These are phyloP conservation scores for Eumeta japonica DNA, from an alignment of 1,140 invertebrate genomes.

Conservation along the genomic window DNA sequence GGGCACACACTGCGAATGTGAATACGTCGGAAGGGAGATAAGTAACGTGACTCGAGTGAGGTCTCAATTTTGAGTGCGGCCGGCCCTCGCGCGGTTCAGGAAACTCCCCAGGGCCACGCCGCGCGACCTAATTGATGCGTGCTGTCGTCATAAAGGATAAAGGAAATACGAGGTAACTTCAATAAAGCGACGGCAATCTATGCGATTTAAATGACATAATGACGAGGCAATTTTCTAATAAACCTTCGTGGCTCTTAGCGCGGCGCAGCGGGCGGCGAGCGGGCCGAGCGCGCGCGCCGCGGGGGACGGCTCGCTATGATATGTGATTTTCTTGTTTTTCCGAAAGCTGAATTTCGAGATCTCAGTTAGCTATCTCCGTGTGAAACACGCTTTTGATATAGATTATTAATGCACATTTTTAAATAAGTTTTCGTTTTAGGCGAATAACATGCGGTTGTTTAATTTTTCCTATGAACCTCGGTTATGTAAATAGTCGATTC, in stretches of 20 bases:
- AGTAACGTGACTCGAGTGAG: too few relatives aligned
- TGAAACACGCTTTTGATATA: too few relatives aligned
- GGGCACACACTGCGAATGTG: too few relatives aligned
- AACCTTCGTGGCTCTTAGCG: conserved; percentile 51
- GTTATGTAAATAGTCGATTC: too few relatives aligned
- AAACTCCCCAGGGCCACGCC: conserved; percentile 29
- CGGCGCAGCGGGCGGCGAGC: conserved; percentile 23
- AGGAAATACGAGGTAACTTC: conserved; percentile 44
- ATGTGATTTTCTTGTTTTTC: background rate
- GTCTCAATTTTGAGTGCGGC: too few relatives aligned
- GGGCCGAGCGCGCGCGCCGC: conserved; percentile 35
- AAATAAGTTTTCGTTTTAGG: too few relatives aligned
- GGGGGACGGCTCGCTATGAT: background rate
- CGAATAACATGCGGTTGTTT: too few relatives aligned
- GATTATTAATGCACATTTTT: too few relatives aligned
- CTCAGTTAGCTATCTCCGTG: conserved; percentile 41
- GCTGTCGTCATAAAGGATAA: conserved; percentile 52
- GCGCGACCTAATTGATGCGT: conserved; percentile 48
- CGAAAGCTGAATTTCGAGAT: background rate
- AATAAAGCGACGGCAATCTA: conserved; percentile 54
- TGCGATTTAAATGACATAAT: conserved; percentile 59
- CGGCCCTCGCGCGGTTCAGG: too few relatives aligned
- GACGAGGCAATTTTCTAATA: conserved; percentile 57
- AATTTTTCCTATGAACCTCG: too few relatives aligned
- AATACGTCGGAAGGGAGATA: too few relatives aligned